A percentile compares a stretch with the other conserved stretches of the same genome.
Conservation (phyloP, 2,797 vertebrate genomes). For the Acrocephalus scirpaceus region DNA sequence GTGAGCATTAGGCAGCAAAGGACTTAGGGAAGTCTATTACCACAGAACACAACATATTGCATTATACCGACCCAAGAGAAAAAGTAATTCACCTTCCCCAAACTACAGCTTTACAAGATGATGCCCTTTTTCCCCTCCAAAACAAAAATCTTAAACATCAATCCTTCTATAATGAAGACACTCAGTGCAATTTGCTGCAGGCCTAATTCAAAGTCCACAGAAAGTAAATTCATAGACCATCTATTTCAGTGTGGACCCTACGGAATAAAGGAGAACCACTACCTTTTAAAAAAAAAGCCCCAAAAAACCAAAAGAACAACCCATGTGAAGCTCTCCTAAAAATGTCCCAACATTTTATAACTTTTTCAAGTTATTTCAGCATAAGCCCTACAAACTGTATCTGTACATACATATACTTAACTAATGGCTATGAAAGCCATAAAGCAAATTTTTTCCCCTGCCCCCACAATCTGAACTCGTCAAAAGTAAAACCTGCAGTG, state of each 20-base stretch:
- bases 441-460: not conserved
- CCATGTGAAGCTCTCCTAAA: not conserved
- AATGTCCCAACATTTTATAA: not conserved
- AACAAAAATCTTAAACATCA: not conserved
- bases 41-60: not conserved
- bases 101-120: not conserved
- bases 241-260: not conserved
- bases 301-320: not conserved
- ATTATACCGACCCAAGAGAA: not conserved
- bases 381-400: not conserved
- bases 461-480: rapidly evolving
- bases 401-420: not conserved
- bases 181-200: not conserved
- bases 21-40: not conserved
- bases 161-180: not conserved
- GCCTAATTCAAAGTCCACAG: not conserved
- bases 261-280: not conserved
- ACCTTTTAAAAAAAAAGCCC: not conserved
- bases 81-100: not conserved
- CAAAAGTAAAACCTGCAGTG: not conserved
- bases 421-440: not conserved
- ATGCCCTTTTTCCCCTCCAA: rapidly evolving
- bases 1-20: not conserved
- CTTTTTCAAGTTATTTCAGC: not conserved
- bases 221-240: not conserved